Conservation (phyloP, 2,113 vertebrate species). For the Hiodon tergisus region DNA sequence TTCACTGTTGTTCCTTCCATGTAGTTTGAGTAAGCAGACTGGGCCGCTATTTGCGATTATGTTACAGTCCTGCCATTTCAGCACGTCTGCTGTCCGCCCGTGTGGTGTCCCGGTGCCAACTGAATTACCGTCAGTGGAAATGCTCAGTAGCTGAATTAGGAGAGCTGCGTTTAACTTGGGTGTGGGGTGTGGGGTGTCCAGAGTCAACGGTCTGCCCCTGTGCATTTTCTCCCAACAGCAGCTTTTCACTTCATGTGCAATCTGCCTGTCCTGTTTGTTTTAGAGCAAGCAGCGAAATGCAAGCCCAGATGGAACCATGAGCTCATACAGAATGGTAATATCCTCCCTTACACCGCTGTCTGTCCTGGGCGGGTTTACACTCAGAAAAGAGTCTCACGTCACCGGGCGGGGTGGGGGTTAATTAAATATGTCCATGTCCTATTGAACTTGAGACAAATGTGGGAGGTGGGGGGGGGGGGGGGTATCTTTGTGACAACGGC, state of each 20-base stretch:
- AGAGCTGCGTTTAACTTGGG: neutral
- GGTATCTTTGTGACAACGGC: neutral
- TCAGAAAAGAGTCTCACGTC: too few relatives aligned
- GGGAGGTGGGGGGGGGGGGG: neutral
- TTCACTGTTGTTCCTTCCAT: neutral
- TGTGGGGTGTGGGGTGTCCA: too few relatives aligned
- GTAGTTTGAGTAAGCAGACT: neutral
- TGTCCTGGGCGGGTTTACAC: neutral
- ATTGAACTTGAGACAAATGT: too few relatives aligned
- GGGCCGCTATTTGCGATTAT: neutral
- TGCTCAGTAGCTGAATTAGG: neutral
- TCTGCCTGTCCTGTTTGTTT: constrained; percentile 49
- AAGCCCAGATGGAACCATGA: constrained; percentile 62
- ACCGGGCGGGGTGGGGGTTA: too few relatives aligned
- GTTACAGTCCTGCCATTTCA: neutral
- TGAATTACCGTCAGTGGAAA: neutral
- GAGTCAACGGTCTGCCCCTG: too few relatives aligned
- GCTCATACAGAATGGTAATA: constrained; percentile 60
- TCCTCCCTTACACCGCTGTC: constrained; percentile 29
- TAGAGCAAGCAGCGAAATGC: constrained; percentile 62
- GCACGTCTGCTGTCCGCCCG: too few relatives aligned
- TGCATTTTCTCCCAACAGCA: neutral
- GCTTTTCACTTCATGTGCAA: constrained; percentile 30
- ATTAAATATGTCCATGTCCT: too few relatives aligned
- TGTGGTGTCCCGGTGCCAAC: neutral